Conservation (phyloP, 2,888 invertebrate species). For the Eupsilia transversa region DNA sequence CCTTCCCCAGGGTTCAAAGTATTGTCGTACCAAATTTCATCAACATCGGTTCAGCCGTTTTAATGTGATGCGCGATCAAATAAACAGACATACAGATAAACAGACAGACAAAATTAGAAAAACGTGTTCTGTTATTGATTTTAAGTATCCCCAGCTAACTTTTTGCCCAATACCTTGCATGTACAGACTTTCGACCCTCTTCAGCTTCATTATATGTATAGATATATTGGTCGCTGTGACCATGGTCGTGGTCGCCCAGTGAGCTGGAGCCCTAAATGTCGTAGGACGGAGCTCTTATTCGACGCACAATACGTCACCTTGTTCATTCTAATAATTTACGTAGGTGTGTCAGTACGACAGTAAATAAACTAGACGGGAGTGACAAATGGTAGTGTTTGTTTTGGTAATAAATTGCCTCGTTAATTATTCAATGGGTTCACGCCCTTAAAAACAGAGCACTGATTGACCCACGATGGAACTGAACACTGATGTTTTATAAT, state of each 20-base stretch:
- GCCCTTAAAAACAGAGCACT: conserved; percentile 13
- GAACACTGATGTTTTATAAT: neutral
- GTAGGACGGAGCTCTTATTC: neutral
- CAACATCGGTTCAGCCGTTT: too few relatives aligned
- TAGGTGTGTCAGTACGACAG: conserved; percentile 33
- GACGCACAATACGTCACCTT: conserved; percentile 16
- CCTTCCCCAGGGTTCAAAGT: too few relatives aligned
- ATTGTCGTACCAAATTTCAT: too few relatives aligned
- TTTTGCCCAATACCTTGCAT: too few relatives aligned
- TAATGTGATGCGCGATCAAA: too few relatives aligned
- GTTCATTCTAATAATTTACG: conserved; percentile 23
- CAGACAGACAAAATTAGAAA: too few relatives aligned
- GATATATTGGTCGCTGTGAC: neutral
- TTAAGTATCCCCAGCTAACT: too few relatives aligned
- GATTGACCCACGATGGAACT: conserved; percentile 23
- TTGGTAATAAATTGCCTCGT: conserved; percentile 47
- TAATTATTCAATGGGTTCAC: conserved; percentile 31
- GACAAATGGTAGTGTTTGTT: conserved; percentile 49
- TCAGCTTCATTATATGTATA: too few relatives aligned
- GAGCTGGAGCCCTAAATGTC: neutral
- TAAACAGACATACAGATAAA: too few relatives aligned
- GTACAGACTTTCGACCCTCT: too few relatives aligned
- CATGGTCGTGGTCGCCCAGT: neutral
- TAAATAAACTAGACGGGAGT: conserved; percentile 29
- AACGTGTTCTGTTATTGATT: too few relatives aligned